phyloP scores from a whole-genome alignment of 2,113 vertebrate genomes.

The Eclectus roratus region DNA sequence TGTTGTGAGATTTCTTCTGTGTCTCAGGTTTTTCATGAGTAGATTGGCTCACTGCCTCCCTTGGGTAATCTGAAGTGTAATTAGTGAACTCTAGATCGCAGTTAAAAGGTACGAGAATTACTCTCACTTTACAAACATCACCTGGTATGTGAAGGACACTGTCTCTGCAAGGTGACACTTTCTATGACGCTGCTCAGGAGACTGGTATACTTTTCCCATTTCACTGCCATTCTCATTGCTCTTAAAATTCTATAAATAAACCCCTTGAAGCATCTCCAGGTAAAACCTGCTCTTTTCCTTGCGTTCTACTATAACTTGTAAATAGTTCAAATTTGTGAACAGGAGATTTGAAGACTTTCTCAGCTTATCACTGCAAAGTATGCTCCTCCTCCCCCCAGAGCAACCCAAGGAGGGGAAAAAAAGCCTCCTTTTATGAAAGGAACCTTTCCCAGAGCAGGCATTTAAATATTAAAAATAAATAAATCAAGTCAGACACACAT shows the following conservation, averaged over 20 bases:
- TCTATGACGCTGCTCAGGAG: not conserved
- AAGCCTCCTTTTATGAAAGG: not conserved
- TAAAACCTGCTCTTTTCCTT: not conserved
- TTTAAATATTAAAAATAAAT: constrained; percentile 16
- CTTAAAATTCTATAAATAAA: not conserved
- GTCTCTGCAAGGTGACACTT: accelerated
- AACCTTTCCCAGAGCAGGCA: not conserved
- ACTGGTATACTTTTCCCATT: not conserved
- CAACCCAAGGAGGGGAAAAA: not conserved
- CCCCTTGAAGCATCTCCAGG: not conserved
- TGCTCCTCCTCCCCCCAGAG: accelerated
- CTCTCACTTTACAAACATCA: not conserved
- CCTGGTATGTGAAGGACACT: accelerated
- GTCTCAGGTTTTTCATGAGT: not conserved
- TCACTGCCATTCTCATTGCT: not conserved
- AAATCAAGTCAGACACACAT: constrained; percentile 10
- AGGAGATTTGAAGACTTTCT: not conserved
- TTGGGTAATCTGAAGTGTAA: not conserved
- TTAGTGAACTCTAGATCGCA: not conserved
- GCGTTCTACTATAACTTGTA: accelerated
- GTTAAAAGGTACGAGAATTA: not conserved
- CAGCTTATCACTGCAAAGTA: not conserved
- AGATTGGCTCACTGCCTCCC: not conserved
- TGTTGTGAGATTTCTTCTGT: not conserved
- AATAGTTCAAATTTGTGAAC: not conserved